Evolutionary conservation across 2,888 invertebrate genomes (phyloP).

Genomic region (Drosophila antonietae): DNA sequence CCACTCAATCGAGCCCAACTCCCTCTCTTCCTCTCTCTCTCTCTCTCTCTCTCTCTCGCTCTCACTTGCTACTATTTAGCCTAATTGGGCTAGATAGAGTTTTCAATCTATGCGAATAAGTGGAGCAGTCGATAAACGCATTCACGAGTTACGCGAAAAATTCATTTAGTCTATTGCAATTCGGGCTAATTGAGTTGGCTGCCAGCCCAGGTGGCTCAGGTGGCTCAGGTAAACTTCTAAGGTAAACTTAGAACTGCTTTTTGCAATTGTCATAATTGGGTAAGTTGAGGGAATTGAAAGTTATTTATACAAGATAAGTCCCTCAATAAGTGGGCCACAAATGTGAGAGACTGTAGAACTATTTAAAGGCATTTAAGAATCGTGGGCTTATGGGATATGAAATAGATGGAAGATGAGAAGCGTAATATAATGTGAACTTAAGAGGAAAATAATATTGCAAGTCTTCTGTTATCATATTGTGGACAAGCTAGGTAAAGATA

Average conservation of each 20-base stretch:
- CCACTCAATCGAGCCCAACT: slow-evolving; percentile 10
- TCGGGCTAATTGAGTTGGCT: slow-evolving; percentile 42
- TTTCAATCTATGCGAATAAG: slow-evolving; percentile 35
- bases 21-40: background rate
- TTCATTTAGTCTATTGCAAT: slow-evolving; percentile 21
- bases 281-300: slow-evolving; percentile 1
- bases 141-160: slow-evolving; percentile 3
- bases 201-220: background rate
- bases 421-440: too few species aligned
- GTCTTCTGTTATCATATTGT: too few species aligned
- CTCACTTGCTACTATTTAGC: slow-evolving; percentile 51
- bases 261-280: slow-evolving; percentile 17
- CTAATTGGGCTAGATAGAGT: slow-evolving; percentile 63
- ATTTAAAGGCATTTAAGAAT: too few species aligned
- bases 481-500: too few species aligned
- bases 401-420: too few species aligned
- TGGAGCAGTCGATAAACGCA: slow-evolving; percentile 34
- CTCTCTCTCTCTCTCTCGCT: slow-evolving; percentile 27
- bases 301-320: background rate
- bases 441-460: too few species aligned
- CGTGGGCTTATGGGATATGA: too few species aligned
- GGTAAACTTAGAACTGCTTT: background rate
- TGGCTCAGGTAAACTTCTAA: background rate
- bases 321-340: background rate
- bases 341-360: background rate